Evolutionary conservation across 2,888 invertebrate species (phyloP), one percentile per base, ranked within the genome.

Genomic region (Sarcophaga subvicina): DNA sequence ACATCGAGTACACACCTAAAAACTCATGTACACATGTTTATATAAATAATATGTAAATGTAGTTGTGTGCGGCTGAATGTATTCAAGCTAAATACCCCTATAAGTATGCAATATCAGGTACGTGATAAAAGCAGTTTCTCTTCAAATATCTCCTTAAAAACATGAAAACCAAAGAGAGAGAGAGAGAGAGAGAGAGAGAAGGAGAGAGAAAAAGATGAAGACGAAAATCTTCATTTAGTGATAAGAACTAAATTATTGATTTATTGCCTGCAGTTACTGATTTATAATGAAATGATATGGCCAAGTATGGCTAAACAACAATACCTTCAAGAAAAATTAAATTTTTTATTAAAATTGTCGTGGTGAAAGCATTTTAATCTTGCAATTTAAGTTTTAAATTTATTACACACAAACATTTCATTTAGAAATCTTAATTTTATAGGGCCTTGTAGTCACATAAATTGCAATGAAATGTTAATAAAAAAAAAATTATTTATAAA

Each of bases 31-130:
- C 37, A 37, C 8, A 37, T 37, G 37, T 37, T 37, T 37, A 37
- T 37, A 37, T 37, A 37, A 37, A 37, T 37, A 37, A 37, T 37
- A 37, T 37, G 37, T 37, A 37, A 37, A 37, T 37, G 37, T 37
- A 10, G 22, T 22, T 37, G 2, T 37, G 37, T 37, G 10, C 10
- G 37, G 37, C 6, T 0, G 37, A 10, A 10, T 37, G 37, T 37
- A 37, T 37, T 37, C 37, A 37, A 37, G 14, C 54, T 37, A 25
- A 20, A 11, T 37, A n/a, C 17, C 59, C 47, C 6, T 27, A 72
- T 73, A 67, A 80, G 60, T 66, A 75, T 27, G 49, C 49, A 54
- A 49, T 70, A 73, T 37, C 62, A 73, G 45, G 14, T 73, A 73
- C 72, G 72, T 73, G 72, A 73, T 73, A 45, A 62, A 62, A 62